Conservation (phyloP, 1,140 invertebrate species). For the Drosophila lowei region DNA sequence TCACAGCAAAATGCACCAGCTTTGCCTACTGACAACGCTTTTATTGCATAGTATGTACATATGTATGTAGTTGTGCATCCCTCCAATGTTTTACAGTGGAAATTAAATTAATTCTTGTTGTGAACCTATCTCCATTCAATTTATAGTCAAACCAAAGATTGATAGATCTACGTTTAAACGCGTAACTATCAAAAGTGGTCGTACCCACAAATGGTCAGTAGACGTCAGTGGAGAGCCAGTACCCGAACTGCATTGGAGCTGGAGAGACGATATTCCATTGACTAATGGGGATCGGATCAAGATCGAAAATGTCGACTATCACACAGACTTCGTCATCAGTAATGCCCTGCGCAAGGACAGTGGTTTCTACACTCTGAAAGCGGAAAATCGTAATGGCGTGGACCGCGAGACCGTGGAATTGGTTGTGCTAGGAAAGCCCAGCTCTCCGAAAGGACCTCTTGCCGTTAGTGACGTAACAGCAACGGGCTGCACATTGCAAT, state of each 20-base stretch:
- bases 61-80: background rate
- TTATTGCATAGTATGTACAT: background rate
- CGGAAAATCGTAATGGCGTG: constrained; percentile 94
- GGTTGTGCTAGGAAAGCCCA: constrained; percentile 94
- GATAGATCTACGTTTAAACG: constrained; percentile 94
- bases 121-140: constrained; percentile 30
- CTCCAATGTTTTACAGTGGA: background rate
- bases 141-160: constrained; percentile 95
- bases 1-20: constrained; percentile 30
- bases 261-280: constrained; percentile 91
- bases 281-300: constrained; percentile 92
- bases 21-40: constrained; percentile 23
- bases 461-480: constrained; percentile 94
- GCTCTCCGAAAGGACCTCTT: constrained; percentile 93
- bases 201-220: constrained; percentile 96
- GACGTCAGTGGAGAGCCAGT: constrained; percentile 95
- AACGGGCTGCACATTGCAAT: constrained; percentile 93
- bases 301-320: constrained; percentile 95
- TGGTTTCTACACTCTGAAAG: constrained; percentile 94
- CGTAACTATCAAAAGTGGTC: constrained; percentile 94
- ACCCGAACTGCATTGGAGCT: constrained; percentile 93
- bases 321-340: constrained; percentile 93
- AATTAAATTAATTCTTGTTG: constrained; percentile 83
- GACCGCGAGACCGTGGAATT: constrained; percentile 96
- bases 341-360: constrained; percentile 94